Conservation (phyloP, 2,113 vertebrate species). For the Dipodomys stephensi region DNA sequence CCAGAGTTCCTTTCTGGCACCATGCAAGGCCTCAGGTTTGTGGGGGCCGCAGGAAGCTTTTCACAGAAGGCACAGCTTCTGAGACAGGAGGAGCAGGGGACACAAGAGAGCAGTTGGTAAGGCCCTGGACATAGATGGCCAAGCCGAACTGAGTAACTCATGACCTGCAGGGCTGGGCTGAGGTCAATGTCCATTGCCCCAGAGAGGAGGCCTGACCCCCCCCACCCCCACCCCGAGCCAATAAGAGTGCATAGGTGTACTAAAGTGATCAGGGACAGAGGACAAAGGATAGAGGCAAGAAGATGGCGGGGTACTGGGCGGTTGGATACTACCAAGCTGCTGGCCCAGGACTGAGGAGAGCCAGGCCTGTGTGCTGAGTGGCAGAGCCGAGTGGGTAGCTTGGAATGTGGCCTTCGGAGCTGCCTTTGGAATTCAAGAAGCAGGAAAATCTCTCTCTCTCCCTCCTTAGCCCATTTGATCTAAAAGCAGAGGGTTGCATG, state of each 20-base stretch:
- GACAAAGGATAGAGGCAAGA: neutral
- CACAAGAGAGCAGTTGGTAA: neutral
- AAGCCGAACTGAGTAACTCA: neutral
- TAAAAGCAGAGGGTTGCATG: neutral
- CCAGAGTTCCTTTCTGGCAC: neutral
- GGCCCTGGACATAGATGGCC: neutral
- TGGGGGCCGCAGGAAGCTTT: neutral
- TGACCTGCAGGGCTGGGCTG: neutral
- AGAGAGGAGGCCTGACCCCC: neutral
- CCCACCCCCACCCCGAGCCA: neutral
- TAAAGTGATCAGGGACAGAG: neutral
- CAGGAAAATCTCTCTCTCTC: neutral
- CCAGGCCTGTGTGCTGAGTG: neutral
- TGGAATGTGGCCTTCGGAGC: neutral
- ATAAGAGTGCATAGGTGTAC: neutral
- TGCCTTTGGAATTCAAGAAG: neutral
- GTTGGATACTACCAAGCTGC: accelerated
- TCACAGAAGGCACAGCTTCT: neutral
- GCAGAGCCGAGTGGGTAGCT: no score
- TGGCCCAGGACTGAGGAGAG: neutral
- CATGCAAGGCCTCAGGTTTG: neutral
- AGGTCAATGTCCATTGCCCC: neutral
- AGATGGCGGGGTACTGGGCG: neutral
- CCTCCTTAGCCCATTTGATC: neutral
- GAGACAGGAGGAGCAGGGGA: neutral